phyloP scores from a whole-genome alignment of 2,888 invertebrate genomes.

The Lingula anatina region DNA sequence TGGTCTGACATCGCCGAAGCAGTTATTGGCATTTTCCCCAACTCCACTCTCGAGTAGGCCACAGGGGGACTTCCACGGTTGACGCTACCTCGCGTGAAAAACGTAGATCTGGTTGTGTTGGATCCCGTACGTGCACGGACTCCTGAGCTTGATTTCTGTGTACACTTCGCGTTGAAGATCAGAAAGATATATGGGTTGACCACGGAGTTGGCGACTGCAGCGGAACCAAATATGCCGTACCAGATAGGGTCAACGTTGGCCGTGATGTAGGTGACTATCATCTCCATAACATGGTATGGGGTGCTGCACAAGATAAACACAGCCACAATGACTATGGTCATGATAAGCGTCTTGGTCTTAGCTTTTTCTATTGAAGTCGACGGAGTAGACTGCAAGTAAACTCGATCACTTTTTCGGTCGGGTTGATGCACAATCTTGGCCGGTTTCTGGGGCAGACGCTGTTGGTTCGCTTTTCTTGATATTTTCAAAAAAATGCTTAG shows the following conservation, averaged over 20 bases:
- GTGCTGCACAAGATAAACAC: constrained; percentile 45
- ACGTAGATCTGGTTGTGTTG: too few relatives aligned
- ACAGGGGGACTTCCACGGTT: too few relatives aligned
- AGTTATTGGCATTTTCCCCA: too few relatives aligned
- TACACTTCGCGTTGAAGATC: constrained; percentile 40
- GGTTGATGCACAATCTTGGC: constrained; percentile 17
- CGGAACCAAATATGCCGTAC: constrained; percentile 34
- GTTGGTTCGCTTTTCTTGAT: constrained; percentile 36
- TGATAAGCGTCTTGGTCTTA: constrained; percentile 50
- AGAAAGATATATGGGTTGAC: constrained; percentile 49
- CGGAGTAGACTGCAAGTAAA: constrained; percentile 40
- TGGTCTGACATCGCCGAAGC: too few relatives aligned
- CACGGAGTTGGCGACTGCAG: constrained; percentile 47
- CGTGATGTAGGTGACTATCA: constrained; percentile 37
- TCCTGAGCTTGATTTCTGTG: too few relatives aligned
- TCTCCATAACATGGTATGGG: constrained; percentile 48
- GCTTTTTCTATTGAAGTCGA: constrained; percentile 47
- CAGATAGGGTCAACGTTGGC: constrained; percentile 30
- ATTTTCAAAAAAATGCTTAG: constrained; percentile 46
- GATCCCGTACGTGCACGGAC: too few relatives aligned
- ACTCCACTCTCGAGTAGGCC: too few relatives aligned
- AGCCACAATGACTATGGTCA: constrained; percentile 49
- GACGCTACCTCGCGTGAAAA: too few relatives aligned
- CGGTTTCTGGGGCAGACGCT: neutral
- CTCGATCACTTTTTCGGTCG: constrained; percentile 35